Evolutionary conservation across 2,888 invertebrate genomes (phyloP).

Genomic region (Eupithecia centaureata): DNA sequence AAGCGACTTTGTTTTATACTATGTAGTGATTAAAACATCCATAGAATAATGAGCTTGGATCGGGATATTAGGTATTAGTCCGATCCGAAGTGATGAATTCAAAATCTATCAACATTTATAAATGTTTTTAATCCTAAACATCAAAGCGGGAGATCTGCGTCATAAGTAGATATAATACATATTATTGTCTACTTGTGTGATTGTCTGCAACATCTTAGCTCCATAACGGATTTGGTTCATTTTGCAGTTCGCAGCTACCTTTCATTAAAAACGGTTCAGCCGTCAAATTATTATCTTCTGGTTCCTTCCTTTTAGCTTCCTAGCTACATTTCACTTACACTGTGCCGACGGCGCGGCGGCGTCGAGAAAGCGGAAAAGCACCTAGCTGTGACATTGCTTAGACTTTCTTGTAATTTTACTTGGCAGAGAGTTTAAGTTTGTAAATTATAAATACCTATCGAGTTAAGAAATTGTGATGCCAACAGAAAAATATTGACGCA

Average conservation of each 20-base stretch:
- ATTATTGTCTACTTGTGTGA: not conserved
- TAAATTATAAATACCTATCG: too few relatives aligned
- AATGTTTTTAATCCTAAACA: not conserved
- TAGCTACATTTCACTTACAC: constrained; percentile 4
- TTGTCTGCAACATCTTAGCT: not conserved
- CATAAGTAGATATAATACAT: not conserved
- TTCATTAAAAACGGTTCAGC: not conserved
- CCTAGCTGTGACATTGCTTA: constrained; percentile 50
- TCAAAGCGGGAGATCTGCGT: too few relatives aligned
- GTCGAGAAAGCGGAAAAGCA: constrained; percentile 77
- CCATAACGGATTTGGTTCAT: not conserved
- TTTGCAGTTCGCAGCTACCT: not conserved
- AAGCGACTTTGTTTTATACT: too few relatives aligned
- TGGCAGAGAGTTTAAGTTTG: not conserved
- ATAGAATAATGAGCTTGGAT: too few relatives aligned
- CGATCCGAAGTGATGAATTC: not conserved
- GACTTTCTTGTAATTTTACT: constrained; percentile 56
- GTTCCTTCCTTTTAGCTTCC: not conserved
- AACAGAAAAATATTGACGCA: too few relatives aligned
- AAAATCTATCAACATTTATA: not conserved
- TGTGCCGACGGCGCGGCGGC: constrained; percentile 42
- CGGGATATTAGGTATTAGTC: too few relatives aligned
- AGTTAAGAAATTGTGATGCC: not conserved
- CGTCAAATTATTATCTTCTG: not conserved
- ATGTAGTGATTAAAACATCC: too few relatives aligned